These are phyloP conservation scores for Ifrita kowaldi DNA, from an alignment of 2,113 vertebrate genomes.

Conservation along the genomic window DNA sequence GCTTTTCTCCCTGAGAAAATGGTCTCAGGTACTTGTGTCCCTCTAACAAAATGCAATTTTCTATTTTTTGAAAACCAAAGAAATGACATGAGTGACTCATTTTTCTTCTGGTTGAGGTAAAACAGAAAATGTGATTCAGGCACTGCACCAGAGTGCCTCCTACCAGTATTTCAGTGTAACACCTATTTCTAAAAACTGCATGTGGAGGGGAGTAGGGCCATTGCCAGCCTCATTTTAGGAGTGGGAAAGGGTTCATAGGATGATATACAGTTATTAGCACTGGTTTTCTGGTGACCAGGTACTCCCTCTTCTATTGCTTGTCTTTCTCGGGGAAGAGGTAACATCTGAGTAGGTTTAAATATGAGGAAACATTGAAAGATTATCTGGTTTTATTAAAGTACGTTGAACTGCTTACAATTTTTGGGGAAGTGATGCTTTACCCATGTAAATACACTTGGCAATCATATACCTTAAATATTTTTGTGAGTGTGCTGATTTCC, in stretches of 20 bases:
- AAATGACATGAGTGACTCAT: not conserved
- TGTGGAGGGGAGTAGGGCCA: not conserved
- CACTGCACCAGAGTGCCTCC: not conserved
- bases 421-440: not conserved
- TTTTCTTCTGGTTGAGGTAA: not conserved
- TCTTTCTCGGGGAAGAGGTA: not conserved
- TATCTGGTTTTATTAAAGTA: not conserved
- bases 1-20: not conserved
- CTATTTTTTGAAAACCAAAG: not conserved
- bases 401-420: not conserved
- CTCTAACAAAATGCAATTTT: not conserved
- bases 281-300: not conserved
- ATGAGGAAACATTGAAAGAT: not conserved
- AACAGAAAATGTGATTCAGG: not conserved
- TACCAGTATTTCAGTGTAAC: not conserved
- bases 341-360: not conserved
- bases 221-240: not conserved
- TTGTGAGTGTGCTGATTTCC: not conserved
- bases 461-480: not conserved
- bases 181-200: not conserved
- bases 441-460: not conserved
- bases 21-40: not conserved
- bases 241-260: not conserved
- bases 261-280: not conserved
- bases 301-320: not conserved